Conservation (phyloP, 2,888 invertebrate genomes). For the Gymnosoma rotundatum region DNA sequence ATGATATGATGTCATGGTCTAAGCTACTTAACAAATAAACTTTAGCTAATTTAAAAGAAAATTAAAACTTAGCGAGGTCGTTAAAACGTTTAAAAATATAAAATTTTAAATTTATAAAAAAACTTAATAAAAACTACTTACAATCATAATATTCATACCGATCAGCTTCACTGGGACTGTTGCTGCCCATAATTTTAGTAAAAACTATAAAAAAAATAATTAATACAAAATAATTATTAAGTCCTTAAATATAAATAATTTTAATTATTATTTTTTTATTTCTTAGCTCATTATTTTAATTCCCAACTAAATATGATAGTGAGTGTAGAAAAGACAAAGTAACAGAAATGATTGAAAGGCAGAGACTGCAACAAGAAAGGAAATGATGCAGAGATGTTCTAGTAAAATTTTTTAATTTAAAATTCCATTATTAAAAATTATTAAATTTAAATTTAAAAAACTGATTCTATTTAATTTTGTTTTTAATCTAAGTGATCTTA, state of each 20-base stretch:
- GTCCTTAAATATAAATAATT: neutral
- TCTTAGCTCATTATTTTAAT: neutral
- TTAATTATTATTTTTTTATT: neutral
- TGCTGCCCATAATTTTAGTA: slow-evolving; percentile 81
- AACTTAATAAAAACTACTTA: slow-evolving; percentile 73
- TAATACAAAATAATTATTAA: neutral
- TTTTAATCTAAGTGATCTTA: neutral
- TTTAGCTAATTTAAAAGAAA: too few species aligned
- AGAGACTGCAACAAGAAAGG: too few species aligned
- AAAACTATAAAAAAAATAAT: slow-evolving; percentile 75
- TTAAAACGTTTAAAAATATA: neutral
- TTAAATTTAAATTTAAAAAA: too few species aligned
- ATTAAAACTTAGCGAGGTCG: too few species aligned
- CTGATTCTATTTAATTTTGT: neutral
- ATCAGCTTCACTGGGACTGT: slow-evolving; percentile 80
- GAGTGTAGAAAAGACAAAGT: too few species aligned
- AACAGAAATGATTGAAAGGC: too few species aligned
- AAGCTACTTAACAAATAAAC: too few species aligned
- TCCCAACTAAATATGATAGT: neutral
- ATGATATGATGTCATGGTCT: too few species aligned
- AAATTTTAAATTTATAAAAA: neutral
- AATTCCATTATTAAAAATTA: too few species aligned
- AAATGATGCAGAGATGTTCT: too few species aligned
- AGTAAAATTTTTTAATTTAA: too few species aligned
- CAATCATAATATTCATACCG: slow-evolving; percentile 80